Evolutionary conservation across 2,888 invertebrate species (phyloP), one percentile per base, ranked within the genome.

Genomic region (Mactromeris polynyma): DNA sequence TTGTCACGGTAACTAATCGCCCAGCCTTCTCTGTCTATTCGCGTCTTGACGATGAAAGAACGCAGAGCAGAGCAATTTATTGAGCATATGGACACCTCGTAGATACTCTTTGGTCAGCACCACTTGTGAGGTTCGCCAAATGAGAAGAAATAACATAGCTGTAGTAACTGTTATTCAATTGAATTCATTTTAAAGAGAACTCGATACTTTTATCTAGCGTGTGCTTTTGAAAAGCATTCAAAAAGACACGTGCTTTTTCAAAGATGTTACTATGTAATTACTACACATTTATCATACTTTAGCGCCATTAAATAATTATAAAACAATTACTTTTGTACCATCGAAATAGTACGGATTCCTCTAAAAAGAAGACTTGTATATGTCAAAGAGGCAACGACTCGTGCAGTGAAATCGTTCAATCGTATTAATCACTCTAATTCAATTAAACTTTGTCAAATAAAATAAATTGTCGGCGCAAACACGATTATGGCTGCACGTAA

Each of bases 1-100:
- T 84, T 88, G 90, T 88, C 90, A 90, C n/a, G 73, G 84, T 90
- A 81, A 90, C 84, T 86, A 88, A 90, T 90, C 83, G 81, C 81
- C 85, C 81, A 51, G 38, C 79, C 88, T 78, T 58, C 81, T 78
- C 54, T 19, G 77, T 86, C 78, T 86, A 73, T 77, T 38, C 58
- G 7, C 21, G 58, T 36, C 78, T 54, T 54, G 36, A 82, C 64
- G 86, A 51, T 58, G 42, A 33, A 77, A 86, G 86, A 80, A 84
- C 51, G 78, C 51, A 46, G 73, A 73, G 19, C 73, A 17, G 1
- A 14, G 17, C 36, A 19, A 36, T 73, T 73, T 73, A 73, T 73
- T 77, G 83, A 87, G 83, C 87, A 87, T 87, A 87, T 87, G 87
- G 83, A 83, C 58, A 81, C 17, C 6, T 31, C 36, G 36, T 73